Evolutionary conservation across 2,797 vertebrate genomes (phyloP), one percentile per base, ranked within the genome.

Genomic region (Rhabdophis nuchalis): DNA sequence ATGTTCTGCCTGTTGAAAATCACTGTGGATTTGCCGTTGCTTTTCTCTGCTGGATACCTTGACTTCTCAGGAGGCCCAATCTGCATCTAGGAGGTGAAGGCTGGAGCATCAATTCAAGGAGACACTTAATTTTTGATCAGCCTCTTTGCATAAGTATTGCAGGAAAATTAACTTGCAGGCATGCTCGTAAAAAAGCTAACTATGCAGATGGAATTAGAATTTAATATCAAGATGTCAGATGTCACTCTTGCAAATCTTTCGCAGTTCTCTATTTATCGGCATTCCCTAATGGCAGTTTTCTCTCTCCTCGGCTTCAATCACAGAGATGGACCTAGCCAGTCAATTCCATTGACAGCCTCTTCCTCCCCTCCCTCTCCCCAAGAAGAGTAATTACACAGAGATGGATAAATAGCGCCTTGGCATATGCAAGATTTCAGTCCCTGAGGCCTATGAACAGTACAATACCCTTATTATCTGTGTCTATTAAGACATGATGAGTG

Each of bases 301-400:
- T 32, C 56, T 52, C 61, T 86, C 85, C n/a, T 95, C 90, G 77
- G 52, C 50, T 64, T 92, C 93, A 82, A 53, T 90, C 89, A 91
- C 72, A 88, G 60, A 91, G 93, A 92, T 93, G 94, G 93, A 92
- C 96, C 95, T 95, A 90, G 57, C 90, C 72, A 56, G 25, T 90
- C 56, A 93, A 14, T 72, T 87, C 58, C 58, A 0, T 16, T 52
- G 90, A 53, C 54, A 25, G 58, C 46, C 16, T 61, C 23, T 57
- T 57, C n/a, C 13, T 25, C 53, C 52, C n/a, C 32, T 18, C 46
- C 60, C n/a, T 29, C 32, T n/a, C 41, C 50, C 27, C 16, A 68
- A 14, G 4, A 61, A 36, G 6, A 58, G 60, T 61, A 54, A 4
- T 46, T 94, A 94, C 61, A 46, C 87, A 18, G 61, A 77, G 92